phyloP scores from a whole-genome alignment of 2,797 vertebrate species.

The Aulostomus chinensis region DNA sequence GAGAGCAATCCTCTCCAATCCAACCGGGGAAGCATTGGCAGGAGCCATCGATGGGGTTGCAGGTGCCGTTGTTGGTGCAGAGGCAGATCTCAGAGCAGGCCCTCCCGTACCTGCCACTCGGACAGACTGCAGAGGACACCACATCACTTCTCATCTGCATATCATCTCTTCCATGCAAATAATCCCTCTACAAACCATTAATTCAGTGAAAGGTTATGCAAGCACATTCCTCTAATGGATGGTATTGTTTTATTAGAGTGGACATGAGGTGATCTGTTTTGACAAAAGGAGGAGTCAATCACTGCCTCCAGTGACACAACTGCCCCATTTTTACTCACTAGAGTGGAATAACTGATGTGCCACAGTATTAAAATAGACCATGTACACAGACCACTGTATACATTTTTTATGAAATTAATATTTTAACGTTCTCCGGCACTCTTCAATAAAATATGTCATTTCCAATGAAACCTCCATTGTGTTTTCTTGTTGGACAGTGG shows the following conservation, averaged over 20 bases:
- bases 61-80: slow-evolving; percentile 97
- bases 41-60: slow-evolving; percentile 94
- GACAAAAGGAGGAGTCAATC: slow-evolving; percentile 62
- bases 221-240: slow-evolving; percentile 44
- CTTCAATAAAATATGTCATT: slow-evolving; percentile 80
- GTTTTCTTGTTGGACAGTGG: slow-evolving; percentile 54
- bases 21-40: slow-evolving; percentile 97
- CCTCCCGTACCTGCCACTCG: slow-evolving; percentile 89
- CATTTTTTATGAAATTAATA: slow-evolving; percentile 84
- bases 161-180: slow-evolving; percentile 18
- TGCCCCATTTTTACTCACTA: slow-evolving; percentile 67
- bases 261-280: slow-evolving; percentile 60
- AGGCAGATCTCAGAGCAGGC: slow-evolving; percentile 87
- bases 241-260: slow-evolving; percentile 47
- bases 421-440: slow-evolving; percentile 75
- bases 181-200: slow-evolving; percentile 27
- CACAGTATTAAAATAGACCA: slow-evolving; percentile 81
- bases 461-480: slow-evolving; percentile 72
- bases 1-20: slow-evolving; percentile 95
- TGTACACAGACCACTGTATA: slow-evolving; percentile 79
- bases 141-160: slow-evolving; percentile 12
- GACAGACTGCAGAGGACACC: slow-evolving; percentile 83
- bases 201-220: slow-evolving; percentile 25
- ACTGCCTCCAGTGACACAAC: slow-evolving; percentile 66
- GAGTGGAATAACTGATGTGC: slow-evolving; percentile 76